These are phyloP conservation scores for Cantharis lateralis DNA, from an alignment of 2,888 invertebrate species.

Conservation along the genomic window DNA sequence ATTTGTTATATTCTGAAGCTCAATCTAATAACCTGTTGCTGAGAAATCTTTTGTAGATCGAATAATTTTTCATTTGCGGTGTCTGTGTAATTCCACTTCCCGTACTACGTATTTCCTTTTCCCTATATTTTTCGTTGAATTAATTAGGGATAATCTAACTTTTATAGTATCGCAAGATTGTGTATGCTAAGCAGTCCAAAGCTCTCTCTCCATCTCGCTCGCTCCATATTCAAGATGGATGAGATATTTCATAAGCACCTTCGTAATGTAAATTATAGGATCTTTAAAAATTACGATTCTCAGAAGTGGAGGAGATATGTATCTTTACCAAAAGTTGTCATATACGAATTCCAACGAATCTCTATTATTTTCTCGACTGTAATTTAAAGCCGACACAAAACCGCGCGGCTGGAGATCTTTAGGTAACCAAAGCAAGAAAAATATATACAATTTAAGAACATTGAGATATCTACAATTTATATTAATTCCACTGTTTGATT, in stretches of 20 bases:
- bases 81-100: not conserved
- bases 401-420: conserved; percentile 41
- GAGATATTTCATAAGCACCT: conserved; percentile 17
- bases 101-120: not conserved
- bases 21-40: not conserved
- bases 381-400: conserved; percentile 44
- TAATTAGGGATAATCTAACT: not conserved
- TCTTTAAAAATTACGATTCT: conserved; percentile 51
- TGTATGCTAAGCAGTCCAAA: not conserved
- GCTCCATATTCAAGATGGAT: not conserved
- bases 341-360: conserved; percentile 44
- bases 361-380: conserved; percentile 47
- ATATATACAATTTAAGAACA: conserved; percentile 7
- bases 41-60: not conserved
- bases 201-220: not conserved
- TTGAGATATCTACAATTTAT: not conserved
- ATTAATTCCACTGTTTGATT: not conserved
- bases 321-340: conserved; percentile 47
- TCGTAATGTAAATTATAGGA: conserved; percentile 48
- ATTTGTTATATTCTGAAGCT: not conserved
- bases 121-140: not conserved
- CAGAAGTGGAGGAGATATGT: conserved; percentile 51
- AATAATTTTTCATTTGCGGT: not conserved
- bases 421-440: conserved; percentile 13
- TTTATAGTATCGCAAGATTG: not conserved